Percentiles rank a stretch among this genome's conserved stretches.
These are phyloP conservation scores for Phenganax marumi DNA, from an alignment of 92 coral and sea anemone genomes.

Conservation along the genomic window DNA sequence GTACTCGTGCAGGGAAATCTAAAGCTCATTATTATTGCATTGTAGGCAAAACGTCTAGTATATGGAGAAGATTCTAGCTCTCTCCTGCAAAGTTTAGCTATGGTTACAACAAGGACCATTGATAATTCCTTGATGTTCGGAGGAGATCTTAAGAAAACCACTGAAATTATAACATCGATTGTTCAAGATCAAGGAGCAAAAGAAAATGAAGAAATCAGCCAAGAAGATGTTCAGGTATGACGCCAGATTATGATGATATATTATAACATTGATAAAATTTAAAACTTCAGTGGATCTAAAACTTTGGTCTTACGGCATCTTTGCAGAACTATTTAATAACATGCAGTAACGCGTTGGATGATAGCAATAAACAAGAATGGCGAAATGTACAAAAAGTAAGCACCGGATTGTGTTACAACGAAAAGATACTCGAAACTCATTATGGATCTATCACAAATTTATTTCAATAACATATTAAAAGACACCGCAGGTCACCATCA, in stretches of 20 bases:
- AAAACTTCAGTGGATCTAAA: background rate
- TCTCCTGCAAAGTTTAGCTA: slow-evolving; percentile 79
- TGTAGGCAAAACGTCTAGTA: slow-evolving; percentile 32
- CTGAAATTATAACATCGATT: slow-evolving; percentile 82
- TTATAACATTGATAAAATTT: background rate
- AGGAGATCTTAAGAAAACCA: slow-evolving; percentile 85
- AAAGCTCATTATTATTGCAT: slow-evolving; percentile 30
- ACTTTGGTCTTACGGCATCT: background rate
- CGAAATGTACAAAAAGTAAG: slow-evolving; percentile 78
- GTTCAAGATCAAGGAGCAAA: slow-evolving; percentile 91
- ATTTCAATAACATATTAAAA: background rate
- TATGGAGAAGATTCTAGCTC: slow-evolving; percentile 65
- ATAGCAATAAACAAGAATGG: slow-evolving; percentile 97
- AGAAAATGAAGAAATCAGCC: slow-evolving; percentile 66
- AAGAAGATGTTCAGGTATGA: slow-evolving; percentile 74
- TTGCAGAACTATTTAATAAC: slow-evolving; percentile 76
- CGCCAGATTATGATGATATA: background rate
- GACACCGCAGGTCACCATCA: no score
- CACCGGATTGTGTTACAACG: no score
- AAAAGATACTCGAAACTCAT: background rate
- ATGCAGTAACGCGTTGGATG: slow-evolving; percentile 84
- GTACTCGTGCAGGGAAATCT: background rate
- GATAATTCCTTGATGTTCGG: slow-evolving; percentile 97
- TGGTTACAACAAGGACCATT: slow-evolving; percentile 87
- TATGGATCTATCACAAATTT: background rate